Conservation (phyloP, 2,797 vertebrate genomes). For the Margarornis squamiger region DNA sequence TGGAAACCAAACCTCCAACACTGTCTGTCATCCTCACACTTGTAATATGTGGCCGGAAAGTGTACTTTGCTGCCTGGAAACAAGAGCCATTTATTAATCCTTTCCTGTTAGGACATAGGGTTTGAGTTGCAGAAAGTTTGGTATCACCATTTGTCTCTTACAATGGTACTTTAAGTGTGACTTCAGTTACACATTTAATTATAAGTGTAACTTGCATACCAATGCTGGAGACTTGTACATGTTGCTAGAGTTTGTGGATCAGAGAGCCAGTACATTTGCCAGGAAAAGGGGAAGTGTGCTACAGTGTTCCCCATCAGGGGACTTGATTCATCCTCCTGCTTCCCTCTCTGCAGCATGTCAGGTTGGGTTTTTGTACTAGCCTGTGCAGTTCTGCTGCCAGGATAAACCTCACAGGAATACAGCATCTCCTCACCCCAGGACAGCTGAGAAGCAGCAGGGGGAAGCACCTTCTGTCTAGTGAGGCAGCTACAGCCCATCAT, state of each 20-base stretch:
- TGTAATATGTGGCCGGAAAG: background rate
- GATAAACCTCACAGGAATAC: background rate
- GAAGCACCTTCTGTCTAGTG: background rate
- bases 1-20: background rate
- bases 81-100: background rate
- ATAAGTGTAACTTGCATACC: background rate
- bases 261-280: background rate
- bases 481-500: background rate
- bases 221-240: fast-evolving
- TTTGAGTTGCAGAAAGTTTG: background rate
- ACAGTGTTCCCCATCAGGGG: background rate
- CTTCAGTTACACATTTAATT: background rate
- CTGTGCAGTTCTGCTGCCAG: background rate
- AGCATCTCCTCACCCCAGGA: background rate
- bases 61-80: background rate
- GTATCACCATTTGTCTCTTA: background rate
- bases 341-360: background rate
- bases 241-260: background rate
- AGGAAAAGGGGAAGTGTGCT: background rate
- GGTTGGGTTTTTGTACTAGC: background rate
- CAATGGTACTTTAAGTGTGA: background rate
- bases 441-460: background rate
- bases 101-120: background rate
- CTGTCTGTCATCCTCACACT: background rate
- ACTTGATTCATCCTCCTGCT: background rate